Conservation (phyloP, 2,113 vertebrate species). For the Eurypyga helias region DNA sequence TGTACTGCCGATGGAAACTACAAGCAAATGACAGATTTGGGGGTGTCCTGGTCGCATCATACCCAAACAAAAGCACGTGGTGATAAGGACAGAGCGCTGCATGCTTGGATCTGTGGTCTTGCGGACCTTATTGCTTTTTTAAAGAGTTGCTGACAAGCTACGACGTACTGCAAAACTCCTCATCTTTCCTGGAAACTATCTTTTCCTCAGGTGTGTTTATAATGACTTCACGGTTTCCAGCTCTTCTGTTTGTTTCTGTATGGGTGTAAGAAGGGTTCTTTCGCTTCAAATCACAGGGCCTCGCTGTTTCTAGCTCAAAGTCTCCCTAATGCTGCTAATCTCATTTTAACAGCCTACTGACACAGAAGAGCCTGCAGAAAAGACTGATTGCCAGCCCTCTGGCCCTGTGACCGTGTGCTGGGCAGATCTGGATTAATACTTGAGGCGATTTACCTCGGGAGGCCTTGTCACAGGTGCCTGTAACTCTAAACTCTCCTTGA, state of each 20-base stretch:
- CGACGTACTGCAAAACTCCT: not conserved
- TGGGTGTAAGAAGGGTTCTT: not conserved
- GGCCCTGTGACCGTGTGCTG: conserved; percentile 42
- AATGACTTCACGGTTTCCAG: not conserved
- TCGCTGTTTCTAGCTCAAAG: conserved; percentile 25
- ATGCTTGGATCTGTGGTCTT: not conserved
- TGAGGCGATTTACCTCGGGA: conserved; percentile 68
- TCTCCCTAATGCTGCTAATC: conserved; percentile 43
- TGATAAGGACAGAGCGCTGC: not conserved
- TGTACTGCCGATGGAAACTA: not conserved
- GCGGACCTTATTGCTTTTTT: not conserved
- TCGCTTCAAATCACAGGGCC: not conserved
- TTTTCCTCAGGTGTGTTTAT: not conserved
- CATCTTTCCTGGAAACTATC: not conserved
- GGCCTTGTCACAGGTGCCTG: conserved; percentile 33
- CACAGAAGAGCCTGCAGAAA: conserved; percentile 49
- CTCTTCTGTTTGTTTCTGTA: not conserved
- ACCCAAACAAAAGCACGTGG: not conserved
- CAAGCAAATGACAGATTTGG: not conserved
- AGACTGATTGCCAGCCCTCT: conserved; percentile 32
- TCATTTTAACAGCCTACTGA: conserved; percentile 59
- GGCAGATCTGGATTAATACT: conserved; percentile 64
- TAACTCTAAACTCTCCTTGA: conserved; percentile 45
- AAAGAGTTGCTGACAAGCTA: not conserved
- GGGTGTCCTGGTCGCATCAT: not conserved